Evolutionary conservation across 2,797 vertebrate genomes (phyloP).

Genomic region (Graptemys geographica): DNA sequence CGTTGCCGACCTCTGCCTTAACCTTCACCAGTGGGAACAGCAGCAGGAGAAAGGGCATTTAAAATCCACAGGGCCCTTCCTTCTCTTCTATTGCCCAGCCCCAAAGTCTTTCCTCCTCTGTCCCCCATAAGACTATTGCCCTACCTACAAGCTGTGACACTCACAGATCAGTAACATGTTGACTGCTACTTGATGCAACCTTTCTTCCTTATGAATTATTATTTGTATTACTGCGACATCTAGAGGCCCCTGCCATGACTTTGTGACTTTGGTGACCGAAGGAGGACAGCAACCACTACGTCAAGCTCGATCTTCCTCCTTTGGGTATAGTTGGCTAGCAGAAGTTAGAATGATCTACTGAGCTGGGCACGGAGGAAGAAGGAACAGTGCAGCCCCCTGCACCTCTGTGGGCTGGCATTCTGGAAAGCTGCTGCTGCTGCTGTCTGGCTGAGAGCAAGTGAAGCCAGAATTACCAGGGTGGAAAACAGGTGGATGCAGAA

Average conservation of each 20-base stretch:
- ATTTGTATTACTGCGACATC: not conserved
- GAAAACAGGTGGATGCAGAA: not conserved
- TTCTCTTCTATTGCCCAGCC: not conserved
- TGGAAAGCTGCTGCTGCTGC: not conserved
- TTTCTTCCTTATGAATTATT: not conserved
- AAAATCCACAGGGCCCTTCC: not conserved
- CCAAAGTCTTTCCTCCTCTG: not conserved
- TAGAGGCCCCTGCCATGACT: not conserved
- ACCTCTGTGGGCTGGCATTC: not conserved
- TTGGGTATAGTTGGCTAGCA: not conserved
- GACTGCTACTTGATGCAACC: not conserved
- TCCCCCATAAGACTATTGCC: fast-evolving
- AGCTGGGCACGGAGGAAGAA: not conserved
- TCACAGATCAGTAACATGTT: not conserved
- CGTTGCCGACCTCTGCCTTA: no score
- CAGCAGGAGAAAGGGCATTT: not conserved
- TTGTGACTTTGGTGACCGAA: not conserved
- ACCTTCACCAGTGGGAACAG: not conserved
- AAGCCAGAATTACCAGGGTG: slow-evolving; percentile 1
- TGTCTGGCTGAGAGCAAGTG: not conserved
- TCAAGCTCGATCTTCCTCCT: not conserved
- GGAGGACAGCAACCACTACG: not conserved
- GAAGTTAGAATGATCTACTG: not conserved
- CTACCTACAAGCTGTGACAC: not conserved
- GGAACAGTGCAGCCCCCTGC: not conserved